Conservation (phyloP, 2,797 vertebrate genomes). For the Erpetoichthys calabaricus region DNA sequence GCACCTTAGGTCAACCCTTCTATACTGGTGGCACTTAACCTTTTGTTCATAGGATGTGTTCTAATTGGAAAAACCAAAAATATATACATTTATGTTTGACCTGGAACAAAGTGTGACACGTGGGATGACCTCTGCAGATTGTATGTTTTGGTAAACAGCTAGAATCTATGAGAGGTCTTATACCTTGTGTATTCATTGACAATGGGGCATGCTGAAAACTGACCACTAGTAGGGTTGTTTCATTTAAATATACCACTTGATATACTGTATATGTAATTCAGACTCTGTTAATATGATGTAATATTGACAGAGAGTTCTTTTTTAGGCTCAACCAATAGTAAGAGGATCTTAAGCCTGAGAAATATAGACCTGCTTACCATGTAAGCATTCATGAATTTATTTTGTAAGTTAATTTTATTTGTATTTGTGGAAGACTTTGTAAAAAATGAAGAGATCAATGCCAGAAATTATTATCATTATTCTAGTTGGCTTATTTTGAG, state of each 20-base stretch:
- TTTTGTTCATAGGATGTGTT: too few species aligned
- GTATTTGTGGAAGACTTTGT: conserved; percentile 99
- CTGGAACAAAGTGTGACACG: too few species aligned
- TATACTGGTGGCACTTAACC: conserved; percentile 13
- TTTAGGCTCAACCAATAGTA: conserved; percentile 51
- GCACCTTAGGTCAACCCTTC: conserved; percentile 37
- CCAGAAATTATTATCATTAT: conserved; percentile 31
- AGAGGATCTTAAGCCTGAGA: conserved; percentile 37
- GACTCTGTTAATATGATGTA: conserved; percentile 63
- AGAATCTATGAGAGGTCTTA: conserved; percentile 29
- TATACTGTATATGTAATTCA: conserved; percentile 46
- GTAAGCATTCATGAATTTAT: conserved; percentile 98
- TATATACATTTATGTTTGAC: too few species aligned
- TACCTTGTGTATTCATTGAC: conserved; percentile 29
- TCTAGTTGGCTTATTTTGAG: too few species aligned
- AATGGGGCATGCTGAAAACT: conserved; percentile 28
- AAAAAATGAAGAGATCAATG: conserved; percentile 62
- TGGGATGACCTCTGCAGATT: conserved; percentile 3
- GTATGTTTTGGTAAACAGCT: conserved; percentile 29
- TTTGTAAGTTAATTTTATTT: conserved; percentile 98
- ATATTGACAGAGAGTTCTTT: conserved; percentile 56
- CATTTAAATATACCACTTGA: conserved; percentile 21
- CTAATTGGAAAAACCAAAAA: too few species aligned
- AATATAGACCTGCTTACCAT: conserved; percentile 86
- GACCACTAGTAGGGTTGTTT: conserved; percentile 15